A percentile compares a stretch with the other conserved stretches of the same genome.
Evolutionary conservation across 2,113 vertebrate species (phyloP).

Genomic region (Grus americana): DNA sequence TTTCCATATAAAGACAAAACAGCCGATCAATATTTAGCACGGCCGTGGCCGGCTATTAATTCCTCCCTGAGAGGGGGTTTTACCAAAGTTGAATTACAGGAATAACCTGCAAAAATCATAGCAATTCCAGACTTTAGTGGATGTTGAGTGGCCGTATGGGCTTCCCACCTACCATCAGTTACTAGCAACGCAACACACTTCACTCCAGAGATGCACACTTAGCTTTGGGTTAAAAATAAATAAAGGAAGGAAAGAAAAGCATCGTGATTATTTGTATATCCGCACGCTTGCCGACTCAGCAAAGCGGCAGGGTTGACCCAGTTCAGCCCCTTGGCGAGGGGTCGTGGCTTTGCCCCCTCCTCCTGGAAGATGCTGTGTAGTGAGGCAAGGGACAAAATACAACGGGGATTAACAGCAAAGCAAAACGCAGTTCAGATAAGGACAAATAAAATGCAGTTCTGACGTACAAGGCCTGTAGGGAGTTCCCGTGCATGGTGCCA

Average conservation of each 20-base stretch:
- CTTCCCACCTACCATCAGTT: background rate
- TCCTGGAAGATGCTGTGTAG: background rate
- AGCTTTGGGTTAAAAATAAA: background rate
- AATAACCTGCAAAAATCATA: background rate
- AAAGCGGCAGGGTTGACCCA: fast-evolving
- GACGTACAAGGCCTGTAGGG: fast-evolving
- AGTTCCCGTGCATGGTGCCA: background rate
- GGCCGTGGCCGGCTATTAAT: background rate
- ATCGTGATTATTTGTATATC: background rate
- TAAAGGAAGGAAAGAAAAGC: background rate
- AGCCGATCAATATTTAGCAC: background rate
- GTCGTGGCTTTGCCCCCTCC: background rate
- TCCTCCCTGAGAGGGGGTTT: background rate
- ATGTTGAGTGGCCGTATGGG: background rate
- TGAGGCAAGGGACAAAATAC: background rate
- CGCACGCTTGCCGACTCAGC: background rate
- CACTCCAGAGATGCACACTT: background rate
- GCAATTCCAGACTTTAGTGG: background rate
- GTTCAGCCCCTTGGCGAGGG: fast-evolving
- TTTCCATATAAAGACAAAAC: background rate
- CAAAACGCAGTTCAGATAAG: background rate
- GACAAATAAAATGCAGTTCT: background rate
- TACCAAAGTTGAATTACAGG: slow-evolving; percentile 10
- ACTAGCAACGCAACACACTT: background rate
- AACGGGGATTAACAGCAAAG: background rate